Base-by-base conservation (phyloP, 2,797 vertebrate species). In the Epinephelus malabaricus region DNA sequence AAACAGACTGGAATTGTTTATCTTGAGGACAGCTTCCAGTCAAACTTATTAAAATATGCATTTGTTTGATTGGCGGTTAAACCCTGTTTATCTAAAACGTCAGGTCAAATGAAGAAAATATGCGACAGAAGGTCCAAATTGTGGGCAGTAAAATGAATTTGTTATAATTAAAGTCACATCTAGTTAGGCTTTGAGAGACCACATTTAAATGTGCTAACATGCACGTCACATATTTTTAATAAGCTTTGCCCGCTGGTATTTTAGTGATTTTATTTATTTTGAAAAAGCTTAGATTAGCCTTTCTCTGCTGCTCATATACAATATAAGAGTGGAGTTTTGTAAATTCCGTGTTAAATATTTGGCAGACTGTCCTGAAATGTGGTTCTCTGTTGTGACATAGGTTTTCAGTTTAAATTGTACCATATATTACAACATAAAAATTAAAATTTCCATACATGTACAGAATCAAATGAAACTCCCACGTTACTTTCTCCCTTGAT, bases 21-120 rank as follows among this genome's bases (percentile, higher is more conserved):
- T 69, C 45, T 72, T 53, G 23, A 61, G 49, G 43, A 69, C 67
- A 69, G 46, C 34, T 46, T 75, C 43, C 15, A 83, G 56, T 86
- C 63, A 71, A 53, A 62, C 17, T 4, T 66, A 30, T 76, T 25
- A 61, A 73, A 72, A 68, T 7, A 45, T 78, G 21, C 55, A 69
- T 74, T 60, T 45, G 30, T 66, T 76, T 40, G 68, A 71, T 55
- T 81, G 59, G 61, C 50, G 58, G 58, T 45, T 74, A 34, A 84
- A 77, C 9, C 17, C 8, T 73, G 50, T 79, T 80, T 73, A 78
- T 70, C 25, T 25, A 51, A 69, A 64, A 62, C 50, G 49, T 79
- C 73, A 63, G 40, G 21, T 81, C 76, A 58, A 70, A 69, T 83
- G 9, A 75, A 61, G 54, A 80, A 73, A 73, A 34, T 61, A 49